Evolutionary conservation across 2,797 vertebrate species (phyloP), one percentile per base, ranked within the genome.

Genomic region (Semotilus atromaculatus): DNA sequence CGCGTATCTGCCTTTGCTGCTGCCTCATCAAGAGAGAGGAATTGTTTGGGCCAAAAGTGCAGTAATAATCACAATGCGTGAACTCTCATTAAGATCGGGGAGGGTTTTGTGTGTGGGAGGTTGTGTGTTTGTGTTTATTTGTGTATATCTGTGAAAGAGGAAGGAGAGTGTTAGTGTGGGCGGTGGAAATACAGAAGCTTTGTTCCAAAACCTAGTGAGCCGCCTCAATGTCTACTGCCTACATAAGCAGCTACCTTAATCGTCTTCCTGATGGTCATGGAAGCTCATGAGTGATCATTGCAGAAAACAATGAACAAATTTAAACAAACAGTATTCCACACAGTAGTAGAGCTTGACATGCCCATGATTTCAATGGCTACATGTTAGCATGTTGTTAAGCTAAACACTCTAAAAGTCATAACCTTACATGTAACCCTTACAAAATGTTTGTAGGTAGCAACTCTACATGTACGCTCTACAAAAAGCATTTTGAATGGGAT

Each of bases 1-100:
- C 90, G 31, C 88, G 88, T 89, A 89, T 89, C 91, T 87, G 73
- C 86, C 75, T 89, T 89, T 86, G 84, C 89, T 38, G 58, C 78
- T 83, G 86, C 88, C 90, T 87, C 88, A 88, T 88, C 88, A 94
- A 92, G 92, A 93, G 94, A 93, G 91, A 83, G 72, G 84, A 36
- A 82, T 34, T 67, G 77, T 71, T 48, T 74, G 73, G 87, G 79
- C 83, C 83, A 76, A 89, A 88, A 87, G 88, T 88, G 87, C 88
- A 86, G 85, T 89, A 87, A 89, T 88, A 88, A 89, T 89, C 88
- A 80, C 72, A 85, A 82, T 60, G 81, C 36, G 60, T 88, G 85
- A 79, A 84, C 80, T 81, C 85, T 88, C 88, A 88, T 89, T 89
- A 88, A 85, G 80, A 86, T 74, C 74, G 85, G 81, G 51, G 85